phyloP scores from a whole-genome alignment of 2,113 vertebrate species.

The Syngnathus typhle region DNA sequence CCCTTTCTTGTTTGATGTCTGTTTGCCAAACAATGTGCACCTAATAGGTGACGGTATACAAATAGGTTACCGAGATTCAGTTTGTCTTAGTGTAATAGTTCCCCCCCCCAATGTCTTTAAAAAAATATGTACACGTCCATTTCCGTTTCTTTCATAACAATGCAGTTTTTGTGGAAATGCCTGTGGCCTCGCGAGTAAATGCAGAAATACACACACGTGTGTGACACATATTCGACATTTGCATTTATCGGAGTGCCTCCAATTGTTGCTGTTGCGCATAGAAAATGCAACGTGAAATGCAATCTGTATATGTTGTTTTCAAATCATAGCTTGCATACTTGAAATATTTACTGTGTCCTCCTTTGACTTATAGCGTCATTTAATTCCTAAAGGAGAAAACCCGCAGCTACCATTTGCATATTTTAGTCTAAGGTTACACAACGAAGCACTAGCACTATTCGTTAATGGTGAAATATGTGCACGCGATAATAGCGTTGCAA shows the following conservation, averaged over 20 bases:
- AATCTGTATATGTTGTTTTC: no score
- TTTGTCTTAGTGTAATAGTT: no score
- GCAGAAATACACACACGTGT: no score
- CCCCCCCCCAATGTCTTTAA: background rate
- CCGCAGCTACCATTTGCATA: constrained; percentile 22
- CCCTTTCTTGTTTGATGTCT: constrained; percentile 48
- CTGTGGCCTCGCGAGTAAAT: constrained; percentile 38
- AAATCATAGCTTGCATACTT: no score
- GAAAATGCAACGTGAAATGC: no score
- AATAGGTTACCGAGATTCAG: constrained; percentile 15
- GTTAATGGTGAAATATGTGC: constrained; percentile 31
- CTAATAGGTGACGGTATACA: constrained; percentile 19
- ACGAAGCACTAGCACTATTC: constrained; percentile 17
- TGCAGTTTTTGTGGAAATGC: constrained; percentile 38
- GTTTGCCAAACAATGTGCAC: constrained; percentile 38
- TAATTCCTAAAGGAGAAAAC: constrained; percentile 32
- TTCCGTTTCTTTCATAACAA: background rate
- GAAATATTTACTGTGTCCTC: background rate
- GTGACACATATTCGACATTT: background rate
- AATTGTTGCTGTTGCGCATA: no score
- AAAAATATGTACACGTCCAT: no score
- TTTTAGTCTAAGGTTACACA: constrained; percentile 38
- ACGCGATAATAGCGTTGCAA: constrained; percentile 41
- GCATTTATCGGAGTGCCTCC: background rate
- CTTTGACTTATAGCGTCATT: constrained; percentile 4